These are phyloP conservation scores for Chelmon rostratus DNA, from an alignment of 2,797 vertebrate species.

Conservation along the genomic window DNA sequence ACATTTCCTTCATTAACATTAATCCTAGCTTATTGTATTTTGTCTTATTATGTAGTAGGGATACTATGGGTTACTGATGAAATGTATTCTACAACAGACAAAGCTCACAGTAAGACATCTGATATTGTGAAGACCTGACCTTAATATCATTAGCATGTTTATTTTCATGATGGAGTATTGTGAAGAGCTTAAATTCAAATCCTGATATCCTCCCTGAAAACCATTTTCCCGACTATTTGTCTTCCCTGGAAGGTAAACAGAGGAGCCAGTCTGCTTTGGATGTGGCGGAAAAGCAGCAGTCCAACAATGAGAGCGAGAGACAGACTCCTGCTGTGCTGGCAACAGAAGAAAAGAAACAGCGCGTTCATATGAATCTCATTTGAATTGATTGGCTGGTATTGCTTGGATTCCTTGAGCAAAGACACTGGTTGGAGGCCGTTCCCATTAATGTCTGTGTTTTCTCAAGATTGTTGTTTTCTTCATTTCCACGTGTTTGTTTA, in stretches of 20 bases:
- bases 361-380: constrained; percentile 52
- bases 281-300: constrained; percentile 35
- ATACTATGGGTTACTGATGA: background rate
- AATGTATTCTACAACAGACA: background rate
- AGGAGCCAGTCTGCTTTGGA: constrained; percentile 31
- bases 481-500: constrained; percentile 2
- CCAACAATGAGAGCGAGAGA: constrained; percentile 13
- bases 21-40: background rate
- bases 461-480: background rate
- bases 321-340: constrained; percentile 36
- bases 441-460: constrained; percentile 15
- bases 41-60: background rate
- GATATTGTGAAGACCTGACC: background rate
- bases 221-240: background rate
- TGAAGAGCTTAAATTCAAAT: constrained; percentile 11
- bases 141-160: background rate
- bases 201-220: constrained; percentile 22
- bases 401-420: constrained; percentile 27
- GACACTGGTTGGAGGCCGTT: constrained; percentile 8
- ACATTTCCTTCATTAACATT: background rate
- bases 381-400: constrained; percentile 51
- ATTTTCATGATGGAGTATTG: constrained; percentile 8
- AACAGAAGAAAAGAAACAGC: constrained; percentile 42
- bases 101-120: background rate
- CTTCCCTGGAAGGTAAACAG: constrained; percentile 24